phyloP scores from a whole-genome alignment of 2,113 vertebrate species.

The Falco punctatus region DNA sequence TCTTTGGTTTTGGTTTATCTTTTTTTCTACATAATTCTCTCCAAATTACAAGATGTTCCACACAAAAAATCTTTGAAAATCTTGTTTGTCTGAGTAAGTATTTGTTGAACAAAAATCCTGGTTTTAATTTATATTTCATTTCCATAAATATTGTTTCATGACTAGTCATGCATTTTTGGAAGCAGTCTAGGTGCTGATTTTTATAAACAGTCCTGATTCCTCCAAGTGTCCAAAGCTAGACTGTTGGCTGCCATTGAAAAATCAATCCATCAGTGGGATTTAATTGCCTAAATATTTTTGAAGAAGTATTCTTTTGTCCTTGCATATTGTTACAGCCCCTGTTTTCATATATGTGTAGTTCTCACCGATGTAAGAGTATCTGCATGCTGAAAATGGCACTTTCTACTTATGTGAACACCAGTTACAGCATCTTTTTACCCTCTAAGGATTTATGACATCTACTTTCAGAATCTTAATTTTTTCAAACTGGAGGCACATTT shows the following conservation, averaged over 20 bases:
- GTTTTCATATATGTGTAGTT: rapidly evolving
- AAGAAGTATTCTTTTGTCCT: not conserved
- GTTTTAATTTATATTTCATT: not conserved
- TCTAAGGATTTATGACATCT: not conserved
- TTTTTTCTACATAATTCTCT: not conserved
- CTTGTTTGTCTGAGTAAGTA: not conserved
- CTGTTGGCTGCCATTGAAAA: not conserved
- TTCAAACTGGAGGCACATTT: not conserved
- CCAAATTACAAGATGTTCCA: not conserved
- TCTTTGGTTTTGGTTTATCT: rapidly evolving
- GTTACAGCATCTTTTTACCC: not conserved
- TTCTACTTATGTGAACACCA: not conserved
- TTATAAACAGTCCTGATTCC: not conserved
- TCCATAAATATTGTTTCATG: not conserved
- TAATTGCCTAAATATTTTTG: not conserved
- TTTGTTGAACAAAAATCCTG: not conserved
- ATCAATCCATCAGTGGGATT: not conserved
- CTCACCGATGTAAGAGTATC: not conserved
- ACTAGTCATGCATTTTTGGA: not conserved
- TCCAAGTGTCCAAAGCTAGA: not conserved
- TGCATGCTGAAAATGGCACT: not conserved
- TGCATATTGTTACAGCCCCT: not conserved
- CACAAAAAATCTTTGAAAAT: not conserved
- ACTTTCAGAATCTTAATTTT: not conserved
- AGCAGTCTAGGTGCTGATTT: not conserved